A percentile compares a stretch with the other conserved stretches of the same genome.
These are phyloP conservation scores for Lepidurus apus DNA, from an alignment of 1,140 invertebrate genomes.

Conservation along the genomic window DNA sequence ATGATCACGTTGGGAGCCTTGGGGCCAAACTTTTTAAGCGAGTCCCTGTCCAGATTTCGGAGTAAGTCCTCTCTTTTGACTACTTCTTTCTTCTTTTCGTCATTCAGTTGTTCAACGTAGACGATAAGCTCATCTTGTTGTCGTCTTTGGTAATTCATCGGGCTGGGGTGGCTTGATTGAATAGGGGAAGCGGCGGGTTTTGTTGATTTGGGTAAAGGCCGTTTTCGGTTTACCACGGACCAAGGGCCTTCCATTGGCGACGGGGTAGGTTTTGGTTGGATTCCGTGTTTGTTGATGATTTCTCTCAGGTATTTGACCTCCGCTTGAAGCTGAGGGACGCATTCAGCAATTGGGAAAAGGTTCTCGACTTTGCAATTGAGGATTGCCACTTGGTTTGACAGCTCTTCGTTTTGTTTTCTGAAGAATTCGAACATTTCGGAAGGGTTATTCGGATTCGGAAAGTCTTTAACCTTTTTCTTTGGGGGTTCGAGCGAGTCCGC, in stretches of 20 bases:
- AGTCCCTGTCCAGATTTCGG: neutral
- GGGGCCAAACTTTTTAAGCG: neutral
- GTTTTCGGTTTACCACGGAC: neutral
- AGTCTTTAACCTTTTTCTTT: neutral
- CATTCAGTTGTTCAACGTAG: neutral
- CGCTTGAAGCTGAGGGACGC: neutral
- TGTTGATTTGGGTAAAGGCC: neutral
- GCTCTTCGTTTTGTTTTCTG: neutral
- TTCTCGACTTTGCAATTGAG: neutral
- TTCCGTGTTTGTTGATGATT: neutral
- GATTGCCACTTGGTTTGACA: neutral
- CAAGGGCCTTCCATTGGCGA: neutral
- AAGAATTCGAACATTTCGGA: neutral
- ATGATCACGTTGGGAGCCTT: too few species aligned
- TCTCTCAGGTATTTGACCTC: neutral
- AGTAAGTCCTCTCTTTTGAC: neutral
- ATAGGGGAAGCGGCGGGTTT: neutral
- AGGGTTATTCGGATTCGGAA: neutral
- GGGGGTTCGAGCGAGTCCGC: neutral
- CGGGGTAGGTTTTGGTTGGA: neutral
- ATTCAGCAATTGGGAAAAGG: neutral
- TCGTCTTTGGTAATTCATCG: neutral
- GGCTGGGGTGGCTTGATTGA: neutral
- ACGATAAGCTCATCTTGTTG: neutral
- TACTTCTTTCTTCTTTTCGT: neutral